Evolutionary conservation across 1,140 invertebrate genomes (phyloP).

Genomic region (Drosophila pruinosa): DNA sequence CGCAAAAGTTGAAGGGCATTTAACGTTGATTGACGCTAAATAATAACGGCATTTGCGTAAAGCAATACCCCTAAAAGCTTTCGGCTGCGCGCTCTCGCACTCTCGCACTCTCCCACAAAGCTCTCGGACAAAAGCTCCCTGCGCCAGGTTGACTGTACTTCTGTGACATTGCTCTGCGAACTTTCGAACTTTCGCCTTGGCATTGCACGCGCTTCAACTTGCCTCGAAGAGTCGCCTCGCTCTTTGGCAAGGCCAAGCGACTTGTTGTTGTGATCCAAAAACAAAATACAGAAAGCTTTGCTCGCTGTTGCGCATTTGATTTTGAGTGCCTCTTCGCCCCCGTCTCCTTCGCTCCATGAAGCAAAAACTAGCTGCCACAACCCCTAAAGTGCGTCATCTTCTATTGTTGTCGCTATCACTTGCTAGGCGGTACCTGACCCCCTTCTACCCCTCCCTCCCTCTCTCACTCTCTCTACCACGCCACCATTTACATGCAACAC

Average conservation of each 20-base stretch:
- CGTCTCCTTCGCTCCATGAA: not conserved
- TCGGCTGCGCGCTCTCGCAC: not conserved
- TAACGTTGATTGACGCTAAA: conserved; percentile 51
- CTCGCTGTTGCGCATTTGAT: conserved; percentile 71
- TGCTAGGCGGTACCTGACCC: not conserved
- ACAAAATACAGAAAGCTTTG: conserved; percentile 14
- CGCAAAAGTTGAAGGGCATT: conserved; percentile 46
- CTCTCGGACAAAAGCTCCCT: conserved; percentile 8
- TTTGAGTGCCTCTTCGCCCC: not conserved
- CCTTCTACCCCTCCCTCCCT: not conserved
- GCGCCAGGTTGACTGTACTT: conserved; percentile 72
- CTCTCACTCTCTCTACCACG: not conserved
- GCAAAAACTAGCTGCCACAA: not conserved
- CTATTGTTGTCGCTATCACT: conserved; percentile 39
- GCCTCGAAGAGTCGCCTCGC: not conserved
- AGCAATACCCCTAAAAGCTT: conserved; percentile 36
- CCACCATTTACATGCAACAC: not conserved
- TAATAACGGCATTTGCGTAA: conserved; percentile 46
- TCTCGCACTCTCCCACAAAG: conserved; percentile 19
- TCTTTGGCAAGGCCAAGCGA: conserved; percentile 24
- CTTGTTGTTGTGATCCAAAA: conserved; percentile 49
- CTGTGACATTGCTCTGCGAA: conserved; percentile 48
- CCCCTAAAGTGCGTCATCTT: conserved; percentile 60
- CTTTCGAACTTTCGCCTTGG: conserved; percentile 69
- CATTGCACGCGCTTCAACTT: conserved; percentile 76